Percentiles rank a stretch among this genome's conserved stretches.
phyloP scores from a whole-genome alignment of 1,140 invertebrate genomes.

The Mya arenaria region DNA sequence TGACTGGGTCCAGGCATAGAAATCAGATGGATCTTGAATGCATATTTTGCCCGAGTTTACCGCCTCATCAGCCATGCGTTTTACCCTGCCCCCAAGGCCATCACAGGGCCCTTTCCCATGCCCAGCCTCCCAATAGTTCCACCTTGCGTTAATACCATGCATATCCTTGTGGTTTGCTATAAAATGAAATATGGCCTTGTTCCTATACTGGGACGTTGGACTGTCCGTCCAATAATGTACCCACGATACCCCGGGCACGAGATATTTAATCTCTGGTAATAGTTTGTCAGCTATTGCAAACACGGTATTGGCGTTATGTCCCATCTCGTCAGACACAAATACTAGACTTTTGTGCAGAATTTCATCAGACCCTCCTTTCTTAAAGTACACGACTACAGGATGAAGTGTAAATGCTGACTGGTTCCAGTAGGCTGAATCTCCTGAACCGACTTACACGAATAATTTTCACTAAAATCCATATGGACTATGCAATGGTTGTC shows the following conservation, averaged over 20 bases:
- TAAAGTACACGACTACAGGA: conserved; percentile 46
- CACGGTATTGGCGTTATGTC: conserved; percentile 47
- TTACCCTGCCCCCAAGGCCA: conserved; percentile 15
- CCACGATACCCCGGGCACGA: not conserved
- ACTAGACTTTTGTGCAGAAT: conserved; percentile 49
- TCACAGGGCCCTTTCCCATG: conserved; percentile 41
- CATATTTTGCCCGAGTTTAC: conserved; percentile 22
- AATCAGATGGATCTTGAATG: conserved; percentile 13
- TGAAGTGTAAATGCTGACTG: conserved; percentile 46
- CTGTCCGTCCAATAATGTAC: conserved; percentile 55
- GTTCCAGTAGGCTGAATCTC: conserved; percentile 31
- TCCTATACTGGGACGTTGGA: conserved; percentile 57
- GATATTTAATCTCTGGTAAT: conserved; percentile 22
- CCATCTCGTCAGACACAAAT: conserved; percentile 41
- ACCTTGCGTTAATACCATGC: not conserved
- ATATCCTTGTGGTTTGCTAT: conserved; percentile 23
- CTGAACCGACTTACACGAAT: not conserved
- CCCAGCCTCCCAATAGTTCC: conserved; percentile 32
- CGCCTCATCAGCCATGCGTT: conserved; percentile 46
- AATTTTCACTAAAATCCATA: conserved; percentile 9
- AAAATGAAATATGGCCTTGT: conserved; percentile 45
- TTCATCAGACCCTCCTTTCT: not conserved
- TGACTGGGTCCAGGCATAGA: conserved; percentile 22
- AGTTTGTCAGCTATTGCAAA: conserved; percentile 37
- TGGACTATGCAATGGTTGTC: conserved; percentile 15